Percentiles rank a stretch among this genome's conserved stretches.
These are phyloP conservation scores for Bubo blakistoni DNA, from an alignment of 2,113 vertebrate genomes.

Conservation along the genomic window DNA sequence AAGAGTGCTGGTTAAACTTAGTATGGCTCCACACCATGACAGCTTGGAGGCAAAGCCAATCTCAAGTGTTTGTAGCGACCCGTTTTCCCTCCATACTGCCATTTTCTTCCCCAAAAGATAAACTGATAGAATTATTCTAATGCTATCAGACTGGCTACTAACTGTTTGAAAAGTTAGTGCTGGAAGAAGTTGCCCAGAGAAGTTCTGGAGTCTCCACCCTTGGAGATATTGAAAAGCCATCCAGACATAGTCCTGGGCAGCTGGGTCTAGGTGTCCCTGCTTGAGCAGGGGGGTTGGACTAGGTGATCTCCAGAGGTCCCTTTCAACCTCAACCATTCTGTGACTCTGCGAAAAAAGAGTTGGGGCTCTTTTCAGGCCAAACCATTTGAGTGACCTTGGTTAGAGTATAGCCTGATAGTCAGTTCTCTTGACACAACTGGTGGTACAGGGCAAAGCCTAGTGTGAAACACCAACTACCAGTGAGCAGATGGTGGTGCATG, in stretches of 20 bases:
- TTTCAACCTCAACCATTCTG: background rate
- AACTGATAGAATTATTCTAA: background rate
- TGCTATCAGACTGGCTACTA: background rate
- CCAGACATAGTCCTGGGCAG: background rate
- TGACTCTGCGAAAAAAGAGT: background rate
- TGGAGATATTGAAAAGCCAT: background rate
- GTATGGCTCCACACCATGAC: background rate
- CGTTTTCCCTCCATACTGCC: background rate
- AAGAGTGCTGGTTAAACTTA: background rate
- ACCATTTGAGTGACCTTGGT: background rate
- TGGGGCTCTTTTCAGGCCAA: background rate
- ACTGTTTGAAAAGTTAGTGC: background rate
- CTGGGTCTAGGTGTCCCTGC: accelerated
- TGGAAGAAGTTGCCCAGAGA: background rate
- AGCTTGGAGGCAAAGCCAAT: background rate
- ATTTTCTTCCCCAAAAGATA: background rate
- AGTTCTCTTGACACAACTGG: background rate
- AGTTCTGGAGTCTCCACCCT: background rate
- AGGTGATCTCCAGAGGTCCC: background rate
- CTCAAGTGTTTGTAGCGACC: background rate
- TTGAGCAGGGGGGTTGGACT: background rate
- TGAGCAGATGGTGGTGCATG: background rate
- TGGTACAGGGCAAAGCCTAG: background rate
- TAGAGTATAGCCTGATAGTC: background rate
- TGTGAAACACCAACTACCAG: background rate